Evolutionary conservation across 2,888 invertebrate genomes (phyloP), one percentile per base, ranked within the genome.

Genomic region (Ferrisia virgata): DNA sequence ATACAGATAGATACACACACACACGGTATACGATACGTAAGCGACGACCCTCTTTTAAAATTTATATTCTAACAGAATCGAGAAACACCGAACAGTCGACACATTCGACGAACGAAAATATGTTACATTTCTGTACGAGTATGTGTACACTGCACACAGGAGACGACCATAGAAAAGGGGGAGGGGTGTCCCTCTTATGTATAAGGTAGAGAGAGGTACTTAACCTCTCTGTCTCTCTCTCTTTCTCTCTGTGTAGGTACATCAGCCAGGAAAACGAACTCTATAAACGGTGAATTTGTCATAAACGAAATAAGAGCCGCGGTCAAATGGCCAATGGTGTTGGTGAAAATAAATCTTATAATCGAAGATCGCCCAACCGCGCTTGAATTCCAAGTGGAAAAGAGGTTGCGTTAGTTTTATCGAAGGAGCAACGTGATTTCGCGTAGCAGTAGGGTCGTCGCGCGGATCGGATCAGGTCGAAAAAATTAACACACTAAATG

Each of bases 11-110:
- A n/a, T n/a, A n/a, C n/a, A n/a, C n/a, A n/a, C n/a, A n/a, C n/a
- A n/a, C n/a, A n/a, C n/a, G n/a, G n/a, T n/a, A n/a, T 8, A 47
- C 40, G 6, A 8, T 11, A 25, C 13, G 28, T 64, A 64, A 64
- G 58, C 25, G 58, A 64, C 58, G 58, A 64, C 58, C 58, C 58
- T 64, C 58, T 64, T 64, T 64, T 64, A 25, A 64, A 64, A 64
- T 64, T 64, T 64, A 64, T 64, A 64, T 64, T 64, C 25, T 11
- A 64, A 64, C 58, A 13, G 58, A 64, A 64, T 11, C 58, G 43
- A 43, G 43, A 36, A 36, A 36, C 5, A 36, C 36, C 36, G 40
- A 40, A 40, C 11, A 40, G 40, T 47, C 47, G 47, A 47, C 47
- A 47, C 47, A 18, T 47, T 47, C 40, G 40, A 11, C 40, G 40